Evolutionary conservation across 1,140 invertebrate species (phyloP).

Genomic region (Drosophila burlai): DNA sequence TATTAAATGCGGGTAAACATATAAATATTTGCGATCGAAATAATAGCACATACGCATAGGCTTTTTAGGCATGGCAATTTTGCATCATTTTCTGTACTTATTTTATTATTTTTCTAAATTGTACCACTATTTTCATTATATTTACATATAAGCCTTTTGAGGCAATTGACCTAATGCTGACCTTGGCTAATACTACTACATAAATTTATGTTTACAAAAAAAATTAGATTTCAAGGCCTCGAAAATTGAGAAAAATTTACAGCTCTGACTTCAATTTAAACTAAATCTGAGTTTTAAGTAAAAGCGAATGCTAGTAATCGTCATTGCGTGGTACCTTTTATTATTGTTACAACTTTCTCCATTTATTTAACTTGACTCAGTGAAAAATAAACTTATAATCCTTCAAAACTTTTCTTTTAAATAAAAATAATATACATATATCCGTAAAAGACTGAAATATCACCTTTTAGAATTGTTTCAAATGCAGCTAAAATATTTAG

Average conservation of each 20-base stretch:
- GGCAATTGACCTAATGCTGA: neutral
- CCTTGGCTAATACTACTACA: neutral
- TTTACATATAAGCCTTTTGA: neutral
- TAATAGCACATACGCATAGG: neutral
- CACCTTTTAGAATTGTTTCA: neutral
- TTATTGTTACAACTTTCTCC: no score
- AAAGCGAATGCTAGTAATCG: neutral
- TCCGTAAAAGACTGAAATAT: neutral
- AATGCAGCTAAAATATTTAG: neutral
- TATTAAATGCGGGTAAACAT: neutral
- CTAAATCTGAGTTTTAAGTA: neutral
- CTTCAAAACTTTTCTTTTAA: no score
- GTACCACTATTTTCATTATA: neutral
- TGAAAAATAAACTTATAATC: no score
- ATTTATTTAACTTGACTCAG: neutral
- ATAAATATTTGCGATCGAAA: neutral
- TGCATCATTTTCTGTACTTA: no score
- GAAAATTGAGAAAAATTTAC: neutral
- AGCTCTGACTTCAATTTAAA: neutral
- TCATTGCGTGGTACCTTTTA: no score
- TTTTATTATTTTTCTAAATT: no score
- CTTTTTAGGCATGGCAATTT: no score
- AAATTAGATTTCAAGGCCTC: neutral
- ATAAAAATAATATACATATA: no score
- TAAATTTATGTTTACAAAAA: no score